Percentiles rank a stretch among this genome's conserved stretches.
These are phyloP conservation scores for Larimichthys crocea DNA, from an alignment of 2,113 vertebrate species.

Conservation along the genomic window DNA sequence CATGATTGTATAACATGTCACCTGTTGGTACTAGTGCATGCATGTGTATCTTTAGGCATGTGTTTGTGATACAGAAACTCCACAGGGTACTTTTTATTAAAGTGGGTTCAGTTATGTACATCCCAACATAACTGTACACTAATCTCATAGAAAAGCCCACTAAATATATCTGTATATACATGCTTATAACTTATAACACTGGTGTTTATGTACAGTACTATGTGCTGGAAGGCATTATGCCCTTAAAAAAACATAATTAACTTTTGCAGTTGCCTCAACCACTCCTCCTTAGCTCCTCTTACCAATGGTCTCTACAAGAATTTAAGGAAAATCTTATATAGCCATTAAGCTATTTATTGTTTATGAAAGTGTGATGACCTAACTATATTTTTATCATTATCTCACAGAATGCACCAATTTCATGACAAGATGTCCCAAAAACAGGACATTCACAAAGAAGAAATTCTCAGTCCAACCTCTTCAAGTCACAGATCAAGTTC, in stretches of 20 bases:
- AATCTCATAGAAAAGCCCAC: too few relatives aligned
- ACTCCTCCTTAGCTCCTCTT: not conserved
- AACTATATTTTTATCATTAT: not conserved
- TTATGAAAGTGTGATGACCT: not conserved
- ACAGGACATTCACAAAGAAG: conserved; percentile 72
- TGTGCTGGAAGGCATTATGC: not conserved
- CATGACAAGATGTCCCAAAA: conserved; percentile 69
- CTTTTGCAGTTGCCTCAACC: not conserved
- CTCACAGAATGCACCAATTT: conserved; percentile 82
- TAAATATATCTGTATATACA: too few relatives aligned
- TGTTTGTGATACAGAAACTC: not conserved
- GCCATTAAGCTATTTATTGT: not conserved
- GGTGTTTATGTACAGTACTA: too few relatives aligned
- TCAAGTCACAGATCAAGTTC: conserved; percentile 82
- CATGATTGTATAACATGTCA: not conserved
- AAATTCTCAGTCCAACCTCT: conserved; percentile 81
- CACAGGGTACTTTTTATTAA: too few relatives aligned
- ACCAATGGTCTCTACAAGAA: not conserved
- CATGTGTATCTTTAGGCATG: not conserved
- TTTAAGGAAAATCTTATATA: too few relatives aligned
- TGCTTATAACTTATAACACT: too few relatives aligned
- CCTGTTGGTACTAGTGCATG: not conserved
- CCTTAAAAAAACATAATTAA: not conserved
- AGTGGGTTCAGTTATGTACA: too few relatives aligned
- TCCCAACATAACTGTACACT: too few relatives aligned